Evolutionary conservation across 2,113 vertebrate genomes (phyloP).

Genomic region (Malurus melanocephalus): DNA sequence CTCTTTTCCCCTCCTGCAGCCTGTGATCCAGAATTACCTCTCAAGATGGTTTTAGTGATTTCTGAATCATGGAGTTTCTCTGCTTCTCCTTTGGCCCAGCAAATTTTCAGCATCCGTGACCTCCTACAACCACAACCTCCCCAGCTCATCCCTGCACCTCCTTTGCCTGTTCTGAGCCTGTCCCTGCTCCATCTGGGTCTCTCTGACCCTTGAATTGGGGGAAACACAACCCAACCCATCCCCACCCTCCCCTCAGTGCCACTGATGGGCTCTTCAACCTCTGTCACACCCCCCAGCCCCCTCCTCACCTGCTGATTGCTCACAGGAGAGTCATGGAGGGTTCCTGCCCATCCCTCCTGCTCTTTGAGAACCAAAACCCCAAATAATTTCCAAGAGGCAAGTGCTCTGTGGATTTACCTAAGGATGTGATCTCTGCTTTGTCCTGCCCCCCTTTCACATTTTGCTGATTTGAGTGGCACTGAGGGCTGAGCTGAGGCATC

Average conservation of each 20-base stretch:
- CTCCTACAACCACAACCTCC: background rate
- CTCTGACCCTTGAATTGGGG: background rate
- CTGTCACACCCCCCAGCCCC: background rate
- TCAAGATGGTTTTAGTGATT: background rate
- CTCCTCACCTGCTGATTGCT: background rate
- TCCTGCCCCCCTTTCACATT: background rate
- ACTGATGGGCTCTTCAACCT: background rate
- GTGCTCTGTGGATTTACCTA: background rate
- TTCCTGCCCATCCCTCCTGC: background rate
- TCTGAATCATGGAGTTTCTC: background rate
- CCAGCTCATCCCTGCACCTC: background rate
- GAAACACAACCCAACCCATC: background rate
- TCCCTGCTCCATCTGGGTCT: background rate
- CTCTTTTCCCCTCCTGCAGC: background rate
- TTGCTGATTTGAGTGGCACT: background rate
- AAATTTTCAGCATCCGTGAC: background rate
- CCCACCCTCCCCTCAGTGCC: background rate
- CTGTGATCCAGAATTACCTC: background rate
- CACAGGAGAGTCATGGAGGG: accelerated
- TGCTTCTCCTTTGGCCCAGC: background rate
- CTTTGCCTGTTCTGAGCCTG: background rate
- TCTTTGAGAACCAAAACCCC: background rate
- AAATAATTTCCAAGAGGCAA: background rate
- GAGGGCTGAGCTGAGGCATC: background rate
- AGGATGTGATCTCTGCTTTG: background rate